Evolutionary conservation across 2,113 vertebrate genomes (phyloP).

Genomic region (Burhinus bistriatus): DNA sequence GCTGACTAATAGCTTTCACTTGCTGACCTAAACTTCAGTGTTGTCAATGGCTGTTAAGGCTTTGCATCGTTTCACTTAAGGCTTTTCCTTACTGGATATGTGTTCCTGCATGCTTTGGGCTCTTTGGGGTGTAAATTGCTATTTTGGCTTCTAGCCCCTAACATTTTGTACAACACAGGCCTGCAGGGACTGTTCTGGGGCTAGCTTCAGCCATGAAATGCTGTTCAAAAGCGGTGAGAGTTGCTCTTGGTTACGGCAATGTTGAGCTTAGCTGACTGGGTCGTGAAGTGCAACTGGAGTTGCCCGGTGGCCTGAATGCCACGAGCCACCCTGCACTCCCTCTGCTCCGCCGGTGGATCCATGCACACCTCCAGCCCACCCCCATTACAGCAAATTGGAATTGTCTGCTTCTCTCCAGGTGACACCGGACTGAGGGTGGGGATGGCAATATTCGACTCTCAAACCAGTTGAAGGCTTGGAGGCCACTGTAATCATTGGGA

Average conservation of each 20-base stretch:
- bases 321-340: background rate
- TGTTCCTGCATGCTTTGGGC: background rate
- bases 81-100: background rate
- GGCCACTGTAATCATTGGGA: background rate
- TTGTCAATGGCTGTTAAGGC: background rate
- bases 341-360: background rate
- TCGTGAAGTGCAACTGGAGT: fast-evolving
- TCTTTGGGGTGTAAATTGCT: background rate
- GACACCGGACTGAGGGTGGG: too few species aligned
- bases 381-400: background rate
- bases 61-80: background rate
- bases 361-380: too few species aligned
- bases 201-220: background rate
- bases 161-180: background rate
- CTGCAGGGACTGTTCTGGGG: background rate
- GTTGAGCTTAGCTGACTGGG: background rate
- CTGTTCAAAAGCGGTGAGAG: background rate
- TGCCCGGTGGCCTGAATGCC: background rate
- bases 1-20: background rate
- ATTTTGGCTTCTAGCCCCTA: background rate
- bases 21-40: background rate
- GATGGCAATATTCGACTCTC: background rate
- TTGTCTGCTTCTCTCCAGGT: background rate
- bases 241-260: background rate
- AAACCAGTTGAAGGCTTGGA: background rate